phyloP scores from a whole-genome alignment of 1,140 invertebrate genomes.

The Rhynchophorus ferrugineus region DNA sequence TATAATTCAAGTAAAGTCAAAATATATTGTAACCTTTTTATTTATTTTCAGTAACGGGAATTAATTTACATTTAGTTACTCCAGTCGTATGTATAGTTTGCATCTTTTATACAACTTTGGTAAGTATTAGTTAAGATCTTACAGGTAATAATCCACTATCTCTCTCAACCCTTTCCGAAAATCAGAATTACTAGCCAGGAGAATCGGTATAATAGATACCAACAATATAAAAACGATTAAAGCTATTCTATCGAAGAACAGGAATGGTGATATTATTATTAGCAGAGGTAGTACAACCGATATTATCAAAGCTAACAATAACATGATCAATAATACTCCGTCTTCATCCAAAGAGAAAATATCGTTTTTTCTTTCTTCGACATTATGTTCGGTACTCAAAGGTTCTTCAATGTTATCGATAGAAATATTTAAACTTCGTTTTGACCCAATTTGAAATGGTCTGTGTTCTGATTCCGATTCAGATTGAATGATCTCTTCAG shows the following conservation, averaged over 20 bases:
- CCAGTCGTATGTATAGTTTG: constrained; percentile 65
- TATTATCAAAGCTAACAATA: constrained; percentile 22
- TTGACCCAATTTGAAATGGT: no score
- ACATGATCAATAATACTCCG: constrained; percentile 19
- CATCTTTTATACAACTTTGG: constrained; percentile 76
- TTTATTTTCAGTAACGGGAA: constrained; percentile 56
- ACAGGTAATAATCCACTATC: constrained; percentile 9
- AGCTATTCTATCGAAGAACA: constrained; percentile 18
- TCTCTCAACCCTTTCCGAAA: constrained; percentile 15
- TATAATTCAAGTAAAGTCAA: no score
- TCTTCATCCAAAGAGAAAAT: constrained; percentile 13
- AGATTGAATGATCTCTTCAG: no score
- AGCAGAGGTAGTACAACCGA: constrained; percentile 24
- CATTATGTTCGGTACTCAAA: neutral
- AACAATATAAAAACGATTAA: constrained; percentile 17
- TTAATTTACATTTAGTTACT: constrained; percentile 62
- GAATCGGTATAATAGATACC: constrained; percentile 15
- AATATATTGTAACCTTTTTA: no score
- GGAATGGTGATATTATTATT: constrained; percentile 19
- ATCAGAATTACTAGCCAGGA: constrained; percentile 19
- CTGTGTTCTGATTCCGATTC: no score
- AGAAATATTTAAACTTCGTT: no score
- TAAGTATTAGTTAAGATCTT: constrained; percentile 46
- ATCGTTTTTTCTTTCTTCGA: neutral
- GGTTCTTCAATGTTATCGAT: no score